Evolutionary conservation across 2,888 invertebrate species (phyloP), one percentile per base, ranked within the genome.

Genomic region (Heliconius ismenius): DNA sequence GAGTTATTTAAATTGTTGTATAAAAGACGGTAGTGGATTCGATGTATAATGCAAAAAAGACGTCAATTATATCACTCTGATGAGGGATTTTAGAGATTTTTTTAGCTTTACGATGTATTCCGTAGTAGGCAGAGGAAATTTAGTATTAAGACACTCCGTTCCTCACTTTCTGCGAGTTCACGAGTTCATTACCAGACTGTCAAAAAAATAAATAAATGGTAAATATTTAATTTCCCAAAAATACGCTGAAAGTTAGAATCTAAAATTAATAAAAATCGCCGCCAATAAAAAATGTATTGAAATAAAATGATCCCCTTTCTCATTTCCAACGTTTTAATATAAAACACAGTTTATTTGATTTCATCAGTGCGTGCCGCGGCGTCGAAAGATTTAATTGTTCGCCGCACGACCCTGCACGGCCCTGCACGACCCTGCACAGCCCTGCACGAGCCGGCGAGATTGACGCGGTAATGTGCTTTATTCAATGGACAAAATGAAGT

Each of bases 361-460:
- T 39, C 62, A 24, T 39, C 26, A 62, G 73, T 43, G 60, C 73
- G 73, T 73, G 73, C 73, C 26, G 62, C 24, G 72, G 72, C 62
- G 60, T 73, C 24, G 73, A 73, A 60, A 73, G 62, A 73, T 73
- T 73, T 73, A 73, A 73, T 73, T 73, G 73, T 73, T 72, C 62
- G 18, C 26, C 18, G 49, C 49, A 49, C 49, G 18, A 49, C 24
- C 60, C 39, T 11, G 24, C 32, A 32, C 32, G 32, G 7, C 32
- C 32, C 32, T 32, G 32, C 32, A 32, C 32, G 32, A 49, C 24
- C 60, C 39, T 11, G 24, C 58, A 58, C 32, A 36, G 36, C 26
- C 58, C 70, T 32, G 49, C 49, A 49, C 18, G 49, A 49, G 18
- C 60, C 39, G 4, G 24, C 24, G 39, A 67, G 39, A 62, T 24